Conservation (phyloP, 1,140 invertebrate species). For the Subanguina moxae region DNA sequence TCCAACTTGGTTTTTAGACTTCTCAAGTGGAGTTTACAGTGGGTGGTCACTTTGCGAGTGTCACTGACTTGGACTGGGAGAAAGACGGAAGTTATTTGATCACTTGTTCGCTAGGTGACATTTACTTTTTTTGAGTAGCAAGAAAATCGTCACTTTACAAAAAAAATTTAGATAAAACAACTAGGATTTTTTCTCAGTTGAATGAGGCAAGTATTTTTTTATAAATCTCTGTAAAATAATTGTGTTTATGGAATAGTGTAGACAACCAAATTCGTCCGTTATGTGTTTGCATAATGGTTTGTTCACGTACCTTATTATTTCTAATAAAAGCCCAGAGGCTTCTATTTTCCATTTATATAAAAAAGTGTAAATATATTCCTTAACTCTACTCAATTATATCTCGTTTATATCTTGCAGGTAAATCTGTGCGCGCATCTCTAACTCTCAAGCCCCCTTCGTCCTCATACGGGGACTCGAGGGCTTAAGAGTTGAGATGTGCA, state of each 20-base stretch:
- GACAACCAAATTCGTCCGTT: not conserved
- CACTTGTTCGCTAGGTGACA: not conserved
- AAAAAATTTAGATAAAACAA: not conserved
- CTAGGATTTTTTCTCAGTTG: constrained; percentile 6
- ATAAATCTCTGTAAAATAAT: not conserved
- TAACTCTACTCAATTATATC: too few species aligned
- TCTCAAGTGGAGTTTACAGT: constrained; percentile 2
- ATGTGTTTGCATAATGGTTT: too few species aligned
- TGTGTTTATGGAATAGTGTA: not conserved
- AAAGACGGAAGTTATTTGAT: constrained; percentile 1
- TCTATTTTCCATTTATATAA: too few species aligned
- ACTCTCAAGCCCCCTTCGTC: too few species aligned
- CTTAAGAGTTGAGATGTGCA: too few species aligned
- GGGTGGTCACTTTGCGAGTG: constrained; percentile 10
- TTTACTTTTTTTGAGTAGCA: not conserved
- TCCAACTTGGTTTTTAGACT: too few species aligned
- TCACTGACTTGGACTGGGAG: constrained; percentile 12
- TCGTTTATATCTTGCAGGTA: too few species aligned
- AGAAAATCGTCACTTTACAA: not conserved
- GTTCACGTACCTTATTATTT: too few species aligned
- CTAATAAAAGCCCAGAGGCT: too few species aligned
- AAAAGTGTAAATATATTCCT: too few species aligned
- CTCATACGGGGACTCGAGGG: too few species aligned
- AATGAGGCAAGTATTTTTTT: not conserved
- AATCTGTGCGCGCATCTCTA: too few species aligned